Conservation (phyloP, 2,113 vertebrate genomes). For the Istiophorus platypterus region DNA sequence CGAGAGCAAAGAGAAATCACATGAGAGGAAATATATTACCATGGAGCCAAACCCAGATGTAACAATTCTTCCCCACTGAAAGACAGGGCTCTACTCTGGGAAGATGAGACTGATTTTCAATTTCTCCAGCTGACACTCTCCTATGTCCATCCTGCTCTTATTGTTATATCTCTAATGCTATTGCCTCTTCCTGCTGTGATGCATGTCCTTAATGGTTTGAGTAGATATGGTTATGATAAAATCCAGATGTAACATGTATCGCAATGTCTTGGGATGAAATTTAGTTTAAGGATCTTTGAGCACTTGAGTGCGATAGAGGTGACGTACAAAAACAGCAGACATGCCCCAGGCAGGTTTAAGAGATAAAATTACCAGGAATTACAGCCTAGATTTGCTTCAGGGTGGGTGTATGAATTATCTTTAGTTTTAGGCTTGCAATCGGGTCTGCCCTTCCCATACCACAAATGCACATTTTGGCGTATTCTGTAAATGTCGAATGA, state of each 20-base stretch:
- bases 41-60: conserved; percentile 50
- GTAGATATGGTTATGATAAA: not conserved
- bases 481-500: too few species aligned
- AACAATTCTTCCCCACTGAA: conserved; percentile 35
- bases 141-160: conserved; percentile 53
- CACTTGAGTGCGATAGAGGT: not conserved
- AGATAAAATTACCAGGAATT: conserved; percentile 9
- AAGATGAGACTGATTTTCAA: conserved; percentile 32
- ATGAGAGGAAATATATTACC: conserved; percentile 70
- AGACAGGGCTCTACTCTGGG: conserved; percentile 64
- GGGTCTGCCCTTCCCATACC: not conserved
- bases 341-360: conserved; percentile 18
- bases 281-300: not conserved
- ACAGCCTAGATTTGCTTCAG: conserved; percentile 8
- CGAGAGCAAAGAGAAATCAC: conserved; percentile 40
- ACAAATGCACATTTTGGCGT: conserved; percentile 10
- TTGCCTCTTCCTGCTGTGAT: conserved; percentile 1
- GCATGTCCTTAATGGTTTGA: not conserved
- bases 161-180: conserved; percentile 51
- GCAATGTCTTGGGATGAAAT: not conserved
- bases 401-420: conserved; percentile 23
- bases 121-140: conserved; percentile 51
- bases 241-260: not conserved
- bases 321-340: conserved; percentile 10
- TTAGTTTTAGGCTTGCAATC: conserved; percentile 38